These are phyloP conservation scores for Slavum lentiscoides DNA, from an alignment of 2,888 invertebrate species.

Conservation along the genomic window DNA sequence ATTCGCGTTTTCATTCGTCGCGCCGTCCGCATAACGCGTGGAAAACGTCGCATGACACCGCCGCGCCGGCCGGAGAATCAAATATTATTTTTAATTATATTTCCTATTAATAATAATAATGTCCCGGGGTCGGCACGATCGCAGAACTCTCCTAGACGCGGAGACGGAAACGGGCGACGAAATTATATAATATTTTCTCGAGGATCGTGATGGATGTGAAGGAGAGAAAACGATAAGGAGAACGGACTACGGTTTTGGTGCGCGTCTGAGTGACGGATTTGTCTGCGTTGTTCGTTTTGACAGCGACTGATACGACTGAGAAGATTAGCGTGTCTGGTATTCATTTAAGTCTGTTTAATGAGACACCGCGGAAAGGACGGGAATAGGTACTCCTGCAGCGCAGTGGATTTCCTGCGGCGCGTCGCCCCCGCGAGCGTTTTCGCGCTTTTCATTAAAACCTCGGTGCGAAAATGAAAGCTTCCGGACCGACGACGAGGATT, in stretches of 20 bases:
- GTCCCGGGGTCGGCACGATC: neutral
- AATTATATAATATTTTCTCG: constrained; percentile 20
- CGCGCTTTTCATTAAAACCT: constrained; percentile 48
- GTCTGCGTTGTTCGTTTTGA: constrained; percentile 37
- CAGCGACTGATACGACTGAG: constrained; percentile 48
- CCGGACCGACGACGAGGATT: constrained; percentile 31
- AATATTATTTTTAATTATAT: no score
- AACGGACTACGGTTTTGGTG: neutral
- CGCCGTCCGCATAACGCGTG: no score
- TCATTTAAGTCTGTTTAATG: constrained; percentile 51
- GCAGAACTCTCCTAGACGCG: constrained; percentile 3
- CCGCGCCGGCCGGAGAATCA: no score
- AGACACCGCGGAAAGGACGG: constrained; percentile 22
- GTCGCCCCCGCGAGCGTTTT: neutral
- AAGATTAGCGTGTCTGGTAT: constrained; percentile 50
- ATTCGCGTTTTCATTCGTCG: no score
- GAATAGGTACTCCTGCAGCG: neutral
- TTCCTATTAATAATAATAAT: neutral
- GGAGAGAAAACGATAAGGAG: constrained; percentile 10
- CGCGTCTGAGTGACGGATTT: constrained; percentile 33
- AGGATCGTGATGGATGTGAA: constrained; percentile 38
- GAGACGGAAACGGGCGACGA: neutral
- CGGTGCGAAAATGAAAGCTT: constrained; percentile 44
- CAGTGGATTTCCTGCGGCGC: constrained; percentile 36
- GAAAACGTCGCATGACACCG: no score